Percentiles rank a stretch among this genome's conserved stretches.
Conservation (phyloP, 2,797 vertebrate genomes). For the Stomatorhinus walkeri region DNA sequence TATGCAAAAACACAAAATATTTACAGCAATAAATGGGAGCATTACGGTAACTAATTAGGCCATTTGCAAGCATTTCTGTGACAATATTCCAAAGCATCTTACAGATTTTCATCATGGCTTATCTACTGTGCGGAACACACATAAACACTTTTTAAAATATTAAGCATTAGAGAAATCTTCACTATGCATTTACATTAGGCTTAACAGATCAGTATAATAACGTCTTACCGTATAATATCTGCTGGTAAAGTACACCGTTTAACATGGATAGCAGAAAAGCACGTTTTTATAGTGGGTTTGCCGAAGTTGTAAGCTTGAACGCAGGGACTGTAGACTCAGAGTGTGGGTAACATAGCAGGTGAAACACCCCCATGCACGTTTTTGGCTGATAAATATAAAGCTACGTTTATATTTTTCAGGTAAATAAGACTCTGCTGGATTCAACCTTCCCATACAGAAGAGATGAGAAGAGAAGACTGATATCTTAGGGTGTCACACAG, state of each 20-base stretch:
- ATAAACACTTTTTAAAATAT: neutral
- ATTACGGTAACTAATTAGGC: neutral
- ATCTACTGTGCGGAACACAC: neutral
- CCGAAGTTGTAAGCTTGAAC: neutral
- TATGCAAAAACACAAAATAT: neutral
- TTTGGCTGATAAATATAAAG: neutral
- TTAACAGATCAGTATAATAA: neutral
- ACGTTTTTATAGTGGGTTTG: neutral
- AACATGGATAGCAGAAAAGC: neutral
- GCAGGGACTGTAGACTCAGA: neutral
- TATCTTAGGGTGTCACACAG: neutral
- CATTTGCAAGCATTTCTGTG: neutral
- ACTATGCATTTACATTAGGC: neutral
- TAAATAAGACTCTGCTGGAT: neutral
- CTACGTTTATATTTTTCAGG: neutral
- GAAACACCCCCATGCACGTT: neutral
- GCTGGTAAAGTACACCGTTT: neutral
- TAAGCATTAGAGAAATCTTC: neutral
- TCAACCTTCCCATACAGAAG: neutral
- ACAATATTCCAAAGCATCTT: neutral
- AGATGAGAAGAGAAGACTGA: neutral
- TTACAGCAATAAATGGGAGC: neutral
- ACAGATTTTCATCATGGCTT: neutral
- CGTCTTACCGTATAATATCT: neutral
- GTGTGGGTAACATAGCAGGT: neutral